A percentile compares a stretch with the other conserved stretches of the same genome.
These are phyloP conservation scores for Chaetodon trifascialis DNA, from an alignment of 2,113 vertebrate species.

Conservation along the genomic window DNA sequence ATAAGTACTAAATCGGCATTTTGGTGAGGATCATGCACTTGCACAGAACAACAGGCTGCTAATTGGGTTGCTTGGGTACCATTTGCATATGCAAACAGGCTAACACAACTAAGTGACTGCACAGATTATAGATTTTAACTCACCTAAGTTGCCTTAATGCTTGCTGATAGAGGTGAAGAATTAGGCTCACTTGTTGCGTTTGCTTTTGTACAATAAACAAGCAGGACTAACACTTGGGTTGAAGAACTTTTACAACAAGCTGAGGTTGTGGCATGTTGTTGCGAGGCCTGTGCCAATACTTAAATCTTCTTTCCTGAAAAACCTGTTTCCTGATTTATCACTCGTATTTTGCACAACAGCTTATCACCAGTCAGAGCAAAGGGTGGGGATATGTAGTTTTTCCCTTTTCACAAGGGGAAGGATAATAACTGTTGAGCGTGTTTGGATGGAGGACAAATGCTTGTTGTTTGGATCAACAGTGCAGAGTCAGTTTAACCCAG, in stretches of 20 bases:
- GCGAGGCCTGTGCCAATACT: conserved; percentile 47
- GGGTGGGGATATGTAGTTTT: conserved; percentile 34
- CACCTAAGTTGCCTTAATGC: not conserved
- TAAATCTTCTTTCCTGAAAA: conserved; percentile 67
- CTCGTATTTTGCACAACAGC: conserved; percentile 64
- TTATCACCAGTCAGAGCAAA: conserved; percentile 33
- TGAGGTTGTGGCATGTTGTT: conserved; percentile 51
- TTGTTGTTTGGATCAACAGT: conserved; percentile 62
- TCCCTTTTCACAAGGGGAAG: conserved; percentile 30
- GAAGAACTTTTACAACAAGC: conserved; percentile 37
- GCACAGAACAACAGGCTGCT: conserved; percentile 7
- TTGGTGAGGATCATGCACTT: conserved; percentile 11
- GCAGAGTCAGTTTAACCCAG: conserved; percentile 42
- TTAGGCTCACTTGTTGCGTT: conserved; percentile 23
- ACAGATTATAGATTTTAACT: not conserved
- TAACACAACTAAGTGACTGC: conserved; percentile 12
- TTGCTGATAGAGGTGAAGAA: conserved; percentile 35
- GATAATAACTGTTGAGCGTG: conserved; percentile 60
- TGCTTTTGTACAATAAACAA: conserved; percentile 46
- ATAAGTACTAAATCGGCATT: conserved; percentile 50
- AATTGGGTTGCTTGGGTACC: conserved; percentile 43
- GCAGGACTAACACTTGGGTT: conserved; percentile 29
- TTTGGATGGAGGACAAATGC: conserved; percentile 54
- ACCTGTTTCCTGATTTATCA: conserved; percentile 74
- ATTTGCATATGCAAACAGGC: conserved; percentile 24